phyloP scores from a whole-genome alignment of 2,888 invertebrate species.

The Pyrochroa serraticornis region DNA sequence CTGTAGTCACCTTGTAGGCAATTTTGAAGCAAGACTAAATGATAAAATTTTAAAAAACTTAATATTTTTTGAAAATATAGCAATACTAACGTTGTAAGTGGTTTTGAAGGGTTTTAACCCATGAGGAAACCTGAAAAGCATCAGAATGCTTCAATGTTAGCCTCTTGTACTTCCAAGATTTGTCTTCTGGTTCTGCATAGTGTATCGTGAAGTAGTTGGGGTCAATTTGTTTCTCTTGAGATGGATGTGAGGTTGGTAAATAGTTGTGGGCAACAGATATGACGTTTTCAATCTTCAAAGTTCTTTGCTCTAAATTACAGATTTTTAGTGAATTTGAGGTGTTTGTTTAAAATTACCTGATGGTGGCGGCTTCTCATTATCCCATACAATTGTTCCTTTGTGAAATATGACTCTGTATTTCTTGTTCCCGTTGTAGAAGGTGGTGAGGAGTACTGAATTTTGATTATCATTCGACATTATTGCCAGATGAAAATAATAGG shows the following conservation, averaged over 20 bases:
- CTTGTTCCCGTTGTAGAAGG: slow-evolving; percentile 67
- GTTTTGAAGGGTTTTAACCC: slow-evolving; percentile 66
- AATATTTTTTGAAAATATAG: no score
- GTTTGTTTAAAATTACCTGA: slow-evolving; percentile 56
- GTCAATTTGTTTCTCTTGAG: slow-evolving; percentile 50
- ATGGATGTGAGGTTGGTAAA: slow-evolving; percentile 52
- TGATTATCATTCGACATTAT: slow-evolving; percentile 46
- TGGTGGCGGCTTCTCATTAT: slow-evolving; percentile 61
- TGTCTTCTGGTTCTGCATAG: slow-evolving; percentile 65
- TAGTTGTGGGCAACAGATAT: slow-evolving; percentile 61
- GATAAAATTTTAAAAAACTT: no score
- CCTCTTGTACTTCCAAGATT: slow-evolving; percentile 65
- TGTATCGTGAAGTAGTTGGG: slow-evolving; percentile 66
- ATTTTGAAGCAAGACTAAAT: no score
- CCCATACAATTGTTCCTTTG: slow-evolving; percentile 68
- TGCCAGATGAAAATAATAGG: slow-evolving; percentile 5
- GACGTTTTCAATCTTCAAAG: slow-evolving; percentile 64
- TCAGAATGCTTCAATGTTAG: slow-evolving; percentile 67
- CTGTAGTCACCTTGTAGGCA: no score
- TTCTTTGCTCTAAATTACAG: slow-evolving; percentile 60
- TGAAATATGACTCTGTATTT: slow-evolving; percentile 68
- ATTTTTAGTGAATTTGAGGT: neutral
- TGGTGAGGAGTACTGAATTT: slow-evolving; percentile 55
- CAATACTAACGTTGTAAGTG: slow-evolving; percentile 59
- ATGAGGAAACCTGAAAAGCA: slow-evolving; percentile 65